Evolutionary conservation across 2,113 vertebrate species (phyloP).

Genomic region (Archilochus colubris): DNA sequence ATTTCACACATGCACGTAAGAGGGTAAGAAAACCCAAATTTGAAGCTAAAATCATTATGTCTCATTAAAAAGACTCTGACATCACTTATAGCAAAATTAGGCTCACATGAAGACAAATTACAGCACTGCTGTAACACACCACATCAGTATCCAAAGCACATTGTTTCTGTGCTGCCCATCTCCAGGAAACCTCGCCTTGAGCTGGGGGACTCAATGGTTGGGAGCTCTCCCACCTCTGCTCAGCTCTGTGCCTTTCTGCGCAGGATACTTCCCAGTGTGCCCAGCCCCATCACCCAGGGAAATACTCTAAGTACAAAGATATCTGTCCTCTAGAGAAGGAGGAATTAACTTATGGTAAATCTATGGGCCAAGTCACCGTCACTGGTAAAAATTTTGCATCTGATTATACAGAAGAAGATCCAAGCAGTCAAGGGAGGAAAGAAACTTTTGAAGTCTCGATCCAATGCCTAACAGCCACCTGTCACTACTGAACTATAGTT

Average conservation of each 20-base stretch:
- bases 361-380: neutral
- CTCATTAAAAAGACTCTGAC: conserved; percentile 1
- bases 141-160: neutral
- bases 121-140: neutral
- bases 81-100: neutral
- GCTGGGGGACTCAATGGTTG: fast-evolving
- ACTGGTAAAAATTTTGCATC: neutral
- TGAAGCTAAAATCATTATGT: conserved; percentile 11
- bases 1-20: conserved; percentile 14
- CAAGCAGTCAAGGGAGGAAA: neutral
- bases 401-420: neutral
- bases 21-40: neutral
- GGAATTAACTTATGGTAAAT: neutral
- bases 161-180: neutral
- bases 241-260: neutral
- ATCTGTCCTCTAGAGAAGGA: neutral
- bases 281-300: neutral
- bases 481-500: no score
- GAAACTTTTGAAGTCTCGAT: neutral
- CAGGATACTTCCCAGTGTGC: neutral
- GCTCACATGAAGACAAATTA: neutral
- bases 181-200: neutral
- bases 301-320: neutral
- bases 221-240: neutral
- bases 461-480: neutral